These are phyloP conservation scores for Chelonoidis abingdonii DNA, from an alignment of 2,113 vertebrate genomes.

Conservation along the genomic window DNA sequence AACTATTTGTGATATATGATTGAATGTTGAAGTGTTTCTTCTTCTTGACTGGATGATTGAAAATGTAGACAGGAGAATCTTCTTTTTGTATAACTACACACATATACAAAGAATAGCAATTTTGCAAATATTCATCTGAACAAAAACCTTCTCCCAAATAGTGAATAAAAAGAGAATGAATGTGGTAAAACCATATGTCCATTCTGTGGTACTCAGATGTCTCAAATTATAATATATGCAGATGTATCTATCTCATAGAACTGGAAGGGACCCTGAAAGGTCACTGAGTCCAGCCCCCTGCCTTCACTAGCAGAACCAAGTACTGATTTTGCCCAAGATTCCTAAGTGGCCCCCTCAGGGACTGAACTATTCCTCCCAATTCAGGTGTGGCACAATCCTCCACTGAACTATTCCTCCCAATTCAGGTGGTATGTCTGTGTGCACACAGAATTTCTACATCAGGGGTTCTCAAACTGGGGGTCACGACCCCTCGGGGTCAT, in stretches of 20 bases:
- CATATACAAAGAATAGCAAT: neutral
- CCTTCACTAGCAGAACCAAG: no score
- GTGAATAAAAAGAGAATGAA: slow-evolving; percentile 21
- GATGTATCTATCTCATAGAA: no score
- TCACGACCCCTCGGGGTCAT: no score
- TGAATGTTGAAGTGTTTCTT: neutral
- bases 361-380: fast-evolving
- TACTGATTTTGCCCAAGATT: no score
- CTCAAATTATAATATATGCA: neutral
- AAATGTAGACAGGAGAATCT: neutral
- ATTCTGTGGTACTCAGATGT: neutral
- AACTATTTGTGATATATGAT: neutral
- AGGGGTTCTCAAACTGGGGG: no score
- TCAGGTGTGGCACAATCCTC: no score
- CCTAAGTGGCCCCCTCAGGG: no score
- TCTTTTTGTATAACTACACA: neutral
- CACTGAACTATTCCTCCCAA: no score
- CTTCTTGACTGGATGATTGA: neutral
- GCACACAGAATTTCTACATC: neutral
- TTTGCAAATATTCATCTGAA: slow-evolving; percentile 7
- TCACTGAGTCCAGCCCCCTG: no score
- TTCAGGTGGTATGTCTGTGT: fast-evolving
- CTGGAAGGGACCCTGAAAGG: no score
- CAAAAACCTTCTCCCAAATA: neutral
- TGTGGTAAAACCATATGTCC: neutral